Evolutionary conservation across 1,140 invertebrate species (phyloP).

Genomic region (Scylla paramamosain): DNA sequence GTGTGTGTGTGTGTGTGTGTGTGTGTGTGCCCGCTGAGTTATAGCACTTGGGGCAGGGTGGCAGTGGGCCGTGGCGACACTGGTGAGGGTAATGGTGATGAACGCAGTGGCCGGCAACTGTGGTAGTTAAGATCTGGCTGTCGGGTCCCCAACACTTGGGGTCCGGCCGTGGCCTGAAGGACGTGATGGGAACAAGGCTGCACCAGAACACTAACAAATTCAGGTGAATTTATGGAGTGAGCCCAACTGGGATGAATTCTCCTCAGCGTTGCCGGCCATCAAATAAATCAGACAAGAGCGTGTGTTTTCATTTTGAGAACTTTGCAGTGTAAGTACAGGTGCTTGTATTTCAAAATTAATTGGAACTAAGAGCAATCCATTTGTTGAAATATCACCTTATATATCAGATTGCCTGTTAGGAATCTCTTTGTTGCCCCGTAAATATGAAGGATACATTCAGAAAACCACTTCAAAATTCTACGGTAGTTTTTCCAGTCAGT

Average conservation of each 20-base stretch:
- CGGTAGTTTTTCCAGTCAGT: not conserved
- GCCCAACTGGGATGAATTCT: not conserved
- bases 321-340: slow-evolving; percentile 13
- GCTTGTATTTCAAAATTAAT: slow-evolving; percentile 24
- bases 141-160: not conserved
- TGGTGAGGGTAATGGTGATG: slow-evolving; percentile 7
- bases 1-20: slow-evolving; percentile 9
- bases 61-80: not conserved
- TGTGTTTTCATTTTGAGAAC: slow-evolving; percentile 23
- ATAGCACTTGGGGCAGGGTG: not conserved
- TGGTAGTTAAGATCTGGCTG: not conserved
- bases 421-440: not conserved
- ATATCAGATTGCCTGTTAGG: not conserved
- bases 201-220: slow-evolving; percentile 1
- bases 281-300: slow-evolving; percentile 23
- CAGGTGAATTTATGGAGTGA: slow-evolving; percentile 4
- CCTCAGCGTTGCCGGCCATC: not conserved
- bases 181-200: slow-evolving; percentile 9
- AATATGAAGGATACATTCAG: not conserved
- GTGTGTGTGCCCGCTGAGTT: not conserved
- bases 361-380: slow-evolving; percentile 22
- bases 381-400: slow-evolving; percentile 23
- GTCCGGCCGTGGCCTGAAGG: not conserved
- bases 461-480: not conserved
- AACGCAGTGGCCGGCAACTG: not conserved